Evolutionary conservation across 2,113 vertebrate genomes (phyloP), one percentile per base, ranked within the genome.

Genomic region (Zosterops borbonicus): DNA sequence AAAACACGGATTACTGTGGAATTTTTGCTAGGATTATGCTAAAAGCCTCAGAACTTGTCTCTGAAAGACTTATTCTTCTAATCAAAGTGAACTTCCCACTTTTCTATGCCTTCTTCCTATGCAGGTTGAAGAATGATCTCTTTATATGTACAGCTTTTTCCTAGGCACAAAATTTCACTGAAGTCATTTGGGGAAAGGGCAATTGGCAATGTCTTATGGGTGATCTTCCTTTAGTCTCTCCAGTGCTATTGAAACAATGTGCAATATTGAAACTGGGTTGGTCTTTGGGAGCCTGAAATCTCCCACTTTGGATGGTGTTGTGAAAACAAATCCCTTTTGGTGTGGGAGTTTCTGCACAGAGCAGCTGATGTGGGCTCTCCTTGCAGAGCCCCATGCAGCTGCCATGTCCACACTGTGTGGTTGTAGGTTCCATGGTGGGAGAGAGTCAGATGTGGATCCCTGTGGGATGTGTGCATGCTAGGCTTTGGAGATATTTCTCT

Each of bases 1-100:
- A 90, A 94, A 94, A 28, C 58, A 64, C 19, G n/a, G 73, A 75
- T 88, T 94, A 50, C 29, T 8, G 18, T 75, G 67, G 68, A 80
- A 67, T 76, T 89, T 91, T 91, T 92, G 18, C 47, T 69, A 67
- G 67, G 80, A 83, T 92, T 88, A 83, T 74, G 42, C 39, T n/a
- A 67, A 83, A 50, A 80, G 39, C 50, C 42, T 88, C 68, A 90
- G 56, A 93, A 88, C 60, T 70, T 75, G 23, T 55, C 37, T 86
- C 75, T 69, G 53, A 79, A 95, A 93, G 47, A 53, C 73, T 87
- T 74, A 73, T 3, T 89, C 62, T 87, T 90, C n/a, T 92, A 63
- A 90, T 81, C 79, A 75, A 77, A 90, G 27, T 24, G 33, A 88
- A 42, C 55, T 80, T 86, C 35, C 35, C 14, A 24, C 85, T 91